Evolutionary conservation across 1,140 invertebrate genomes (phyloP).

Genomic region (Euura lappo): DNA sequence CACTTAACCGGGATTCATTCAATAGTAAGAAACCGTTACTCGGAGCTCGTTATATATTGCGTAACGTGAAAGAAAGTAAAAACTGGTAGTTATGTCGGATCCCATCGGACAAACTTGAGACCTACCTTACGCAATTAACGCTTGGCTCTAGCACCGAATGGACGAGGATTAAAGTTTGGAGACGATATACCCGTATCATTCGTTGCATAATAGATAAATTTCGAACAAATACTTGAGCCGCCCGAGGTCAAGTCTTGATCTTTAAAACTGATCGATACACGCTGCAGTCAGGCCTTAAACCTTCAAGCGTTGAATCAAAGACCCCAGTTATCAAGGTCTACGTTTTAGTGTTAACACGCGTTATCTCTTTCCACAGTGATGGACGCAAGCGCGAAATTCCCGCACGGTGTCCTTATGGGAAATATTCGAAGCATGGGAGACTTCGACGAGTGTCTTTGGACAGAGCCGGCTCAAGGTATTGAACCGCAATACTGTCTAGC

Average conservation of each 20-base stretch:
- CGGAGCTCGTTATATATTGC: neutral
- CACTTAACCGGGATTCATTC: neutral
- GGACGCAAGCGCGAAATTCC: conserved; percentile 11
- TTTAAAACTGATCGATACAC: too few species aligned
- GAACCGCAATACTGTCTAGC: conserved; percentile 1
- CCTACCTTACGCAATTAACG: neutral
- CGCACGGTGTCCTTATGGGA: conserved; percentile 1
- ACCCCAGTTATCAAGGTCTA: neutral
- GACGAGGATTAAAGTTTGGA: too few species aligned
- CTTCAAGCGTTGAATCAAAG: neutral
- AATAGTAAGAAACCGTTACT: conserved; percentile 2
- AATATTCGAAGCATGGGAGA: conserved; percentile 10
- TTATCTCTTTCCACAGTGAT: conserved; percentile 3
- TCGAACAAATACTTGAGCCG: neutral
- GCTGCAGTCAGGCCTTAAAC: neutral
- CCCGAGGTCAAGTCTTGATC: neutral
- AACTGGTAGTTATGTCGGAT: neutral
- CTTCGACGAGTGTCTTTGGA: conserved; percentile 13
- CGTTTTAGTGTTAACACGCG: neutral
- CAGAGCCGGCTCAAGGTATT: neutral
- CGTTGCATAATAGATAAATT: neutral
- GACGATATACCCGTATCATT: too few species aligned
- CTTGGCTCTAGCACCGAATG: neutral
- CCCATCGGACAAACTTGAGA: neutral
- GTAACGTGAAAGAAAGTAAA: neutral